Evolutionary conservation across 2,113 vertebrate genomes (phyloP).

Genomic region (Neoarius graeffei): DNA sequence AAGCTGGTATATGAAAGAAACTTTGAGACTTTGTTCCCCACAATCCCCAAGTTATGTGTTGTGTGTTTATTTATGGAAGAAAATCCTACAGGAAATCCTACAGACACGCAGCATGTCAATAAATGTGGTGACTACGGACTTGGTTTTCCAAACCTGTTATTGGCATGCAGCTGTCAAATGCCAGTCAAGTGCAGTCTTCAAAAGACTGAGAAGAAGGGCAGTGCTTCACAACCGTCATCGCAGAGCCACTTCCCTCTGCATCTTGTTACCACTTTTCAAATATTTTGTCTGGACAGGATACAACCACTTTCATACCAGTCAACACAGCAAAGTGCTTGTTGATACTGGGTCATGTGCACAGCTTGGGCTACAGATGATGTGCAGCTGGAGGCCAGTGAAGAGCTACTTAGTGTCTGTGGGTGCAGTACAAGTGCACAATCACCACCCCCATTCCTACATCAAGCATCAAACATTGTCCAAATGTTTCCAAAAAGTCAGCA

Average conservation of each 20-base stretch:
- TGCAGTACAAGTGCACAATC: constrained; percentile 28
- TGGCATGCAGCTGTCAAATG: constrained; percentile 65
- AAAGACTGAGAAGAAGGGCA: constrained; percentile 27
- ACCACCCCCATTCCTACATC: constrained; percentile 11
- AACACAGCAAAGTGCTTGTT: constrained; percentile 49
- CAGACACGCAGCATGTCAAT: constrained; percentile 14
- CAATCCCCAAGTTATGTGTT: not conserved
- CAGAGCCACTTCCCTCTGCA: constrained; percentile 46
- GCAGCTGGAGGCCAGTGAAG: constrained; percentile 40
- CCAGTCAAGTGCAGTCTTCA: constrained; percentile 60
- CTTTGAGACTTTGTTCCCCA: not conserved
- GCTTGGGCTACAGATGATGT: constrained; percentile 48
- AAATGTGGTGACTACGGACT: constrained; percentile 15
- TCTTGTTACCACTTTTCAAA: constrained; percentile 67
- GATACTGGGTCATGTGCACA: constrained; percentile 42
- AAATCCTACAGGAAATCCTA: constrained; percentile 7
- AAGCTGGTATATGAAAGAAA: not conserved
- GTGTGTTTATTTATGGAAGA: not conserved
- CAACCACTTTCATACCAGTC: constrained; percentile 65
- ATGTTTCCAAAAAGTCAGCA: constrained; percentile 13
- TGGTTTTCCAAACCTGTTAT: constrained; percentile 60
- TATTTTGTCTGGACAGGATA: constrained; percentile 75
- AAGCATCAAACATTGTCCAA: not conserved
- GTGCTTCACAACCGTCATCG: constrained; percentile 34
- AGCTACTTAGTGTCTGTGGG: constrained; percentile 23